Base-by-base conservation (phyloP, 2,113 vertebrate genomes). In the Romanogobio albipinnatus region DNA sequence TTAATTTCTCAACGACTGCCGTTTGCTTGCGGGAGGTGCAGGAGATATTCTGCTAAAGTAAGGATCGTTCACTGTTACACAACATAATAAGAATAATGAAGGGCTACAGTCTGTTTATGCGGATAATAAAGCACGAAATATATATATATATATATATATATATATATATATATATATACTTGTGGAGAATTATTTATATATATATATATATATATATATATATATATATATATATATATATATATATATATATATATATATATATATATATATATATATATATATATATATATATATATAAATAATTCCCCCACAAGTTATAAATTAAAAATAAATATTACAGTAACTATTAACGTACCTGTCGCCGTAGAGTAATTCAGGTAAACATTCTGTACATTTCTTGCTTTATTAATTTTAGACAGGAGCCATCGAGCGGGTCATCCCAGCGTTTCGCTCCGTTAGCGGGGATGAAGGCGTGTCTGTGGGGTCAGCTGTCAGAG, bases 401-500 rank as follows among this genome's bases (percentile, higher is more conserved):
- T 13, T 43, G 14, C n/a, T n/a, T 33, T 66, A 33, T 66, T 33
- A 9, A 22, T 4, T 1, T 0, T 85, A 97, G 97, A 86, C 75
- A 1, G 79, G 87, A 5, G 88, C 91, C 78, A 45, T 91, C 39
- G 86, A 92, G 8, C 84, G 87, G 5, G 94, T 94, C 0, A 81
- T 97, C 64, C 91, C 94, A 29, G 86, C 91, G 0, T 93, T 99
- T 91, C 90, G 91, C 74, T 92, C 94, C 0, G 89, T 98, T 26
- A 95, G 92, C 1, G 96, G 97, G 1, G 85, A 86, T 0, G 81
- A 94, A 5, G 93, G 93, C 0, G 90, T 98, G 58, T 97, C 96
- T 7, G 85, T 94, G 1, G 92, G 94, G 0, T 14, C 84, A 1
- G 91, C 91, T 0, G 94, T 96, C 85, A 87, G 95, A 26, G 92